A percentile compares a stretch with the other conserved stretches of the same genome.
phyloP scores from a whole-genome alignment of 2,888 invertebrate genomes.

The Lacanobia oleracea region DNA sequence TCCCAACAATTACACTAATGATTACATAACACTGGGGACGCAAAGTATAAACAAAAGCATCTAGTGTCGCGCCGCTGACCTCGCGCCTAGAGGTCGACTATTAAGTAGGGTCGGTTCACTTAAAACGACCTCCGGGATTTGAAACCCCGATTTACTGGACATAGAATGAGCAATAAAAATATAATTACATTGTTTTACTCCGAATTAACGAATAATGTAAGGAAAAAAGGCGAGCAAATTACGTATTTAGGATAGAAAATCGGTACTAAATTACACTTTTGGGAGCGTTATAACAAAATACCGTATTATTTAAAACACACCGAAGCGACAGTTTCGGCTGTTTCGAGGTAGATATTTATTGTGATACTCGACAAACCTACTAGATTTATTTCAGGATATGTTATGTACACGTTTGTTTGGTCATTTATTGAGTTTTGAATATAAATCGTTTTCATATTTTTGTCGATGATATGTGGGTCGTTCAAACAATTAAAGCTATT shows the following conservation, averaged over 20 bases:
- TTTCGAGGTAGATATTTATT: slow-evolving; percentile 55
- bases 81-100: slow-evolving; percentile 82
- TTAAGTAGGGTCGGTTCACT: slow-evolving; percentile 85
- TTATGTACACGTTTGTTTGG: background rate
- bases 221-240: slow-evolving; percentile 77
- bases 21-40: slow-evolving; percentile 81
- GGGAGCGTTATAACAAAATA: slow-evolving; percentile 75
- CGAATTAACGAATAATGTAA: slow-evolving; percentile 80
- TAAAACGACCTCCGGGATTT: slow-evolving; percentile 84
- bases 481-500: slow-evolving; percentile 51
- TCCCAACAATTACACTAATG: slow-evolving; percentile 79
- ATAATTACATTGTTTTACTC: slow-evolving; percentile 87
- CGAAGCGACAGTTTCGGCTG: slow-evolving; percentile 66
- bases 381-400: slow-evolving; percentile 30
- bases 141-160: slow-evolving; percentile 86
- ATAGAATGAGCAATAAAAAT: slow-evolving; percentile 88
- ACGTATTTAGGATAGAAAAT: slow-evolving; percentile 77
- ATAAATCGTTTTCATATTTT: slow-evolving; percentile 45
- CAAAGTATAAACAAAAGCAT: slow-evolving; percentile 81
- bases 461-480: slow-evolving; percentile 31
- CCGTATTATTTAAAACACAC: slow-evolving; percentile 74
- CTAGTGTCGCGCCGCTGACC: slow-evolving; percentile 76
- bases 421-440: slow-evolving; percentile 36
- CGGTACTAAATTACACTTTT: slow-evolving; percentile 76
- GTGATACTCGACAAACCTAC: slow-evolving; percentile 34